phyloP scores from a whole-genome alignment of 2,888 invertebrate species.

The Malacosoma neustria region DNA sequence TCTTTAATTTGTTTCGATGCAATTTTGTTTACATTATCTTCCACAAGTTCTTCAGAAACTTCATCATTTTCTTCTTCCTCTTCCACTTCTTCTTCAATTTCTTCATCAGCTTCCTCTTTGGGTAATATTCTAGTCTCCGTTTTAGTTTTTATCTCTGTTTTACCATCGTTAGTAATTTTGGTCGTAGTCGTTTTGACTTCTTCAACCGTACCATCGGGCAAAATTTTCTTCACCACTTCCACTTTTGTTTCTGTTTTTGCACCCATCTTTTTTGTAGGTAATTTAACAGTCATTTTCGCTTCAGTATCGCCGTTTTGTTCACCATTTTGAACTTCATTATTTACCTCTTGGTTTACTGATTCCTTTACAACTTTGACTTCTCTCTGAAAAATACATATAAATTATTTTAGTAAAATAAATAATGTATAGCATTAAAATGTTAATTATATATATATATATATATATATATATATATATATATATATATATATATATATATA shows the following conservation, averaged over 20 bases:
- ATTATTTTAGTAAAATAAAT: conserved; percentile 6
- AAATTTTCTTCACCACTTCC: conserved; percentile 47
- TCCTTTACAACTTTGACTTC: conserved; percentile 49
- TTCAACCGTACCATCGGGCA: conserved; percentile 54
- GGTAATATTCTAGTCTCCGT: conserved; percentile 57
- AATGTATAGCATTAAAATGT: background rate
- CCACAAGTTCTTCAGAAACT: conserved; percentile 17
- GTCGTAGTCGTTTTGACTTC: conserved; percentile 62
- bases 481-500: too few species aligned
- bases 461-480: too few species aligned
- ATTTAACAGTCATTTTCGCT: conserved; percentile 47
- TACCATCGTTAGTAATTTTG: conserved; percentile 59
- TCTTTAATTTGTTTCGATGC: conserved; percentile 16
- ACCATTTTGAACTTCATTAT: conserved; percentile 42
- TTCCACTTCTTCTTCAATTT: conserved; percentile 39
- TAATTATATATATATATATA: too few species aligned
- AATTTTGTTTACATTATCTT: conserved; percentile 15
- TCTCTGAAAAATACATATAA: conserved; percentile 43
- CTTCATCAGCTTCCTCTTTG: conserved; percentile 45
- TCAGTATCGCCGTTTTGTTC: conserved; percentile 49
- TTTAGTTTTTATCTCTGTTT: conserved; percentile 55
- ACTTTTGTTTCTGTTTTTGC: conserved; percentile 63
- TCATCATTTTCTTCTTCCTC: conserved; percentile 29
- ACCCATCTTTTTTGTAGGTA: conserved; percentile 52
- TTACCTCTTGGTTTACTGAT: conserved; percentile 41